Evolutionary conservation across 2,113 vertebrate genomes (phyloP).

Genomic region (Raja brachyura): DNA sequence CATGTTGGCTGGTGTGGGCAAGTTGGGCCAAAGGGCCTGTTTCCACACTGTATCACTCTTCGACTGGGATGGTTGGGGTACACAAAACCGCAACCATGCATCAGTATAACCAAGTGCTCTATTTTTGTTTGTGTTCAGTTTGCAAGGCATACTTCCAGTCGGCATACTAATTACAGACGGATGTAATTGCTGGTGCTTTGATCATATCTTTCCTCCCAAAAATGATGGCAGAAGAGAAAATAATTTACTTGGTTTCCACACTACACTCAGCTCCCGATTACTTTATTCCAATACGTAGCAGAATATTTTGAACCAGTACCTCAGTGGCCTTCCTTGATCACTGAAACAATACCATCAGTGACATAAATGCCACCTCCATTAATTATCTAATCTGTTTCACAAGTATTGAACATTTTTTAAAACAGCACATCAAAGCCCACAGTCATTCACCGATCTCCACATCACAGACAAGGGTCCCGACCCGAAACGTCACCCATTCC

Average conservation of each 20-base stretch:
- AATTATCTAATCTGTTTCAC: not conserved
- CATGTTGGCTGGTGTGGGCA: too few species aligned
- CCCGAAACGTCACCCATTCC: too few species aligned
- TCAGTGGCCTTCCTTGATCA: not conserved
- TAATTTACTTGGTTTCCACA: not conserved
- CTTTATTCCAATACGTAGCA: not conserved
- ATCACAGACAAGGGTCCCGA: not conserved
- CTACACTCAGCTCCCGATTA: not conserved
- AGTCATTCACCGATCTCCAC: not conserved
- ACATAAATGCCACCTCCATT: not conserved
- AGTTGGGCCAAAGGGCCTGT: too few species aligned
- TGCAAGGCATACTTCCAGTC: not conserved
- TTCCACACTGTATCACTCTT: too few species aligned
- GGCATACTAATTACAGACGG: not conserved
- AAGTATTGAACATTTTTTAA: not conserved
- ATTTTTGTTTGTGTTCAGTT: not conserved
- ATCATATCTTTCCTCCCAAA: not conserved
- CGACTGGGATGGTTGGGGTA: too few species aligned
- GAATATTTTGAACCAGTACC: not conserved
- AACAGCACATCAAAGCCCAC: not conserved
- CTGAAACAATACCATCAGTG: not conserved
- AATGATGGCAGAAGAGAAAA: not conserved
- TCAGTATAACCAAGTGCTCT: not conserved
- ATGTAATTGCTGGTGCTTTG: not conserved
- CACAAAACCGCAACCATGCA: not conserved